phyloP scores from a whole-genome alignment of 2,797 vertebrate genomes.

The Chrysolophus pictus region DNA sequence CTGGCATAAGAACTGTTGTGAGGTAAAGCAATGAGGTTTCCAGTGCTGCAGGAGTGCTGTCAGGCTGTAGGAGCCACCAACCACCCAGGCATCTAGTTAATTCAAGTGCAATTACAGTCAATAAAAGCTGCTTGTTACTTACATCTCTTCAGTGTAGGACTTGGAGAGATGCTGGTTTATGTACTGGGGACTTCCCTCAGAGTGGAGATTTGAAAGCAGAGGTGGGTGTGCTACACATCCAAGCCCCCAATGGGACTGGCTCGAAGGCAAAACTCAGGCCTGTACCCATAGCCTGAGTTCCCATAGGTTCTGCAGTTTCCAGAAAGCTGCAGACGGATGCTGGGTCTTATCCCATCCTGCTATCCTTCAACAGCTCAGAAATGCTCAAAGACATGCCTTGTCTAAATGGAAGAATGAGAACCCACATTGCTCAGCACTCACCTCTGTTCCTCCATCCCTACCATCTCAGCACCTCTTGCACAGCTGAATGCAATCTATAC shows the following conservation, averaged over 20 bases:
- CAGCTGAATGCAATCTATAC: not conserved
- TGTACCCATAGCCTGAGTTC: not conserved
- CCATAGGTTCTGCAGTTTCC: not conserved
- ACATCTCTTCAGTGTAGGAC: not conserved
- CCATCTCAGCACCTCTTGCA: not conserved
- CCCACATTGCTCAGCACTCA: not conserved
- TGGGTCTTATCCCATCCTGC: not conserved
- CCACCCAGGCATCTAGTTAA: constrained; percentile 21
- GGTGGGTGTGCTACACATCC: not conserved
- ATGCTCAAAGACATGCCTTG: not conserved
- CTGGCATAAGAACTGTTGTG: constrained; percentile 11
- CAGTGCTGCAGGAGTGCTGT: constrained; percentile 13
- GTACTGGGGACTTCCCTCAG: not conserved
- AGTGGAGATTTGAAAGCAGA: not conserved
- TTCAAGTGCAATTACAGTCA: not conserved
- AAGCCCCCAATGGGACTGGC: not conserved
- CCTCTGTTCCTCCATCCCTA: not conserved
- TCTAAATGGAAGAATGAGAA: not conserved
- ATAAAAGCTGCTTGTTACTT: not conserved
- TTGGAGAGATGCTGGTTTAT: not conserved
- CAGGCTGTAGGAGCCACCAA: constrained; percentile 39
- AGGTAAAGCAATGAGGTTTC: constrained; percentile 28
- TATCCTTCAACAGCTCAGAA: not conserved
- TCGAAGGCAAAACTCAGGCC: not conserved
- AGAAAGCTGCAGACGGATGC: not conserved